Conservation (phyloP, 2,797 vertebrate species). For the Labeo calbasu region DNA sequence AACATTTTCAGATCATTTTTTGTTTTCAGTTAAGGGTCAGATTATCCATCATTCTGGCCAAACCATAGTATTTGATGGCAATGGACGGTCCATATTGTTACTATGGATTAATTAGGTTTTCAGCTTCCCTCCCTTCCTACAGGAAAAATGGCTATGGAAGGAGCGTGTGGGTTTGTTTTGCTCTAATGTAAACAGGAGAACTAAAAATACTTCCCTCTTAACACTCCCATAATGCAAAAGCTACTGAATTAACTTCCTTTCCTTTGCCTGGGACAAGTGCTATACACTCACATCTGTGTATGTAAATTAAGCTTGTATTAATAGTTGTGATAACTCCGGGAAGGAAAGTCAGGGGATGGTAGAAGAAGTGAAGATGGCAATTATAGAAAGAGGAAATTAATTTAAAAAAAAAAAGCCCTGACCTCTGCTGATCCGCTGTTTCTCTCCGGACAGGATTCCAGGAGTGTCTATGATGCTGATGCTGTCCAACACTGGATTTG, state of each 20-base stretch:
- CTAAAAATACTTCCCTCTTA: conserved; percentile 48
- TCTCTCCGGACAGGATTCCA: conserved; percentile 74
- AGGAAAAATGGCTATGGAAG: conserved; percentile 18
- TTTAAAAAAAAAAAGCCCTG: conserved; percentile 23
- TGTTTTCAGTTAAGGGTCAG: background rate
- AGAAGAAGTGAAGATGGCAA: background rate
- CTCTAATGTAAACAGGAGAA: conserved; percentile 39
- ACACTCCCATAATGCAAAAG: conserved; percentile 16
- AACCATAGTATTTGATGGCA: background rate
- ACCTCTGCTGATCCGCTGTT: conserved; percentile 69
- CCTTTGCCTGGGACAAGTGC: conserved; percentile 4
- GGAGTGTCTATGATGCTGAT: conserved; percentile 85
- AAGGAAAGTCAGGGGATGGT: conserved; percentile 18
- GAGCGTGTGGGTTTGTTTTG: conserved; percentile 30
- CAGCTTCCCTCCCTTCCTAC: conserved; percentile 17
- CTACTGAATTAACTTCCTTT: conserved; percentile 21
- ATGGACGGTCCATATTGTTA: background rate
- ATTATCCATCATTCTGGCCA: background rate
- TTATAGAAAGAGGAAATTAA: conserved; percentile 50
- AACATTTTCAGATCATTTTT: background rate
- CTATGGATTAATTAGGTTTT: conserved; percentile 24
- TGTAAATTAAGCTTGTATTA: conserved; percentile 16
- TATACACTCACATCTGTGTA: background rate
- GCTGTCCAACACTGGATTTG: conserved; percentile 82
- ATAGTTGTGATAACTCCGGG: conserved; percentile 30